Evolutionary conservation across 92 coral and sea anemone genomes (phyloP).

Genomic region (Bergia sp.): DNA sequence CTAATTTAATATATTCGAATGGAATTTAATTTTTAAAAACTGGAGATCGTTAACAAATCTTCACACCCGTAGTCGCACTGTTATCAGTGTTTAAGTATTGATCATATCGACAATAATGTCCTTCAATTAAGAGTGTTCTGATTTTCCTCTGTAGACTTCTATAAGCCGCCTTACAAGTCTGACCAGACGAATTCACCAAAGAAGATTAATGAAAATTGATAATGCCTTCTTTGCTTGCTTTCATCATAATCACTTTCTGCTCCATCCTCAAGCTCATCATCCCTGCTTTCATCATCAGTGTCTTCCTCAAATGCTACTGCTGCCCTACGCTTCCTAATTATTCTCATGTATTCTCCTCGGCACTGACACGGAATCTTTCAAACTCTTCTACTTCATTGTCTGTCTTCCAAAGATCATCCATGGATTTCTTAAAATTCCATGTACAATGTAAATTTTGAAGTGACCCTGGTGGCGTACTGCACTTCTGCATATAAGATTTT

Average conservation of each 20-base stretch:
- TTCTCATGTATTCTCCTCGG: conserved; percentile 45
- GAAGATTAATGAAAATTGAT: too few relatives aligned
- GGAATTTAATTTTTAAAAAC: too few relatives aligned
- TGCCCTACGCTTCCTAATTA: conserved; percentile 55
- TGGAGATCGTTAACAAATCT: too few relatives aligned
- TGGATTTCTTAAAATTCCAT: not conserved
- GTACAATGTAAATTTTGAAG: not conserved
- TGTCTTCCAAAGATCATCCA: conserved; percentile 19
- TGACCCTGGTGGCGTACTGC: not conserved
- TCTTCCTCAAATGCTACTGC: conserved; percentile 35
- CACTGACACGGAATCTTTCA: conserved; percentile 54
- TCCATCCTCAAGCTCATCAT: conserved; percentile 39
- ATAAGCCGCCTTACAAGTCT: too few relatives aligned
- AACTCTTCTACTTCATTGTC: conserved; percentile 55
- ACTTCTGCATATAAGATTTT: too few relatives aligned
- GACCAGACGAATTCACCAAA: too few relatives aligned
- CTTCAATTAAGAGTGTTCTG: too few relatives aligned
- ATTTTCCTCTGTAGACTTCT: too few relatives aligned
- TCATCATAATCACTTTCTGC: conserved; percentile 46
- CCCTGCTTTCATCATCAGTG: conserved; percentile 46
- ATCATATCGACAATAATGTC: too few relatives aligned
- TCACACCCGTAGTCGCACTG: too few relatives aligned
- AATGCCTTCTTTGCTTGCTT: not conserved
- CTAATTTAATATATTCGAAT: too few relatives aligned
- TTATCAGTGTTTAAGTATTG: too few relatives aligned